Percentiles rank a stretch among this genome's conserved stretches.
phyloP scores from a whole-genome alignment of 1,140 invertebrate genomes.

The Cataglyphis hispanica region DNA sequence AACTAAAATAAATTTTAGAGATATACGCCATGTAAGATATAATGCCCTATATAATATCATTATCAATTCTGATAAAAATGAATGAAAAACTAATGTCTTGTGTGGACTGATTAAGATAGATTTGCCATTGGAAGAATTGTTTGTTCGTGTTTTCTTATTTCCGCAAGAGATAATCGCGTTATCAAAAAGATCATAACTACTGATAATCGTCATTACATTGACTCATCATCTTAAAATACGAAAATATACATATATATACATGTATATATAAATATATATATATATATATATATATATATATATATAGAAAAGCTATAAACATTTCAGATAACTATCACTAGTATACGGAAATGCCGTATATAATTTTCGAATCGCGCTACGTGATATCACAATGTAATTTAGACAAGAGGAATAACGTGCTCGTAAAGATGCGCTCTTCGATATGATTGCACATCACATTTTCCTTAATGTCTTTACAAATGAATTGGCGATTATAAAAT shows the following conservation, averaged over 20 bases:
- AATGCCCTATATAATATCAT: not conserved
- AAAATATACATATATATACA: not conserved
- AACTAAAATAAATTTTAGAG: not conserved
- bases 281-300: too few relatives aligned
- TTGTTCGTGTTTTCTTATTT: not conserved
- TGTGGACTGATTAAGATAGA: slow-evolving; percentile 16
- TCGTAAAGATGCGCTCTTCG: slow-evolving; percentile 40
- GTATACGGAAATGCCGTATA: slow-evolving; percentile 25
- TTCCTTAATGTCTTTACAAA: slow-evolving; percentile 50
- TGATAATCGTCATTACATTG: slow-evolving; percentile 24
- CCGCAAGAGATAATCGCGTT: slow-evolving; percentile 4
- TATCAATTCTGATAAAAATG: slow-evolving; percentile 33
- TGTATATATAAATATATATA: too few relatives aligned
- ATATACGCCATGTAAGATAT: too few relatives aligned
- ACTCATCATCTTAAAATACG: not conserved
- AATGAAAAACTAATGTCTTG: not conserved
- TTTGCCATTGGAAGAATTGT: not conserved
- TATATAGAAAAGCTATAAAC: slow-evolving; percentile 11
- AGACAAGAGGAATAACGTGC: slow-evolving; percentile 34
- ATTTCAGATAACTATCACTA: slow-evolving; percentile 30
- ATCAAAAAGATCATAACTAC: slow-evolving; percentile 12
- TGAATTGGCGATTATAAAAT: slow-evolving; percentile 46
- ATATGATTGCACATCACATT: slow-evolving; percentile 32
- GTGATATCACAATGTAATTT: slow-evolving; percentile 29
- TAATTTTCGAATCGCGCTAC: slow-evolving; percentile 25